These are phyloP conservation scores for Coccyzus lansbergi DNA, from an alignment of 2,797 vertebrate genomes.

Conservation along the genomic window DNA sequence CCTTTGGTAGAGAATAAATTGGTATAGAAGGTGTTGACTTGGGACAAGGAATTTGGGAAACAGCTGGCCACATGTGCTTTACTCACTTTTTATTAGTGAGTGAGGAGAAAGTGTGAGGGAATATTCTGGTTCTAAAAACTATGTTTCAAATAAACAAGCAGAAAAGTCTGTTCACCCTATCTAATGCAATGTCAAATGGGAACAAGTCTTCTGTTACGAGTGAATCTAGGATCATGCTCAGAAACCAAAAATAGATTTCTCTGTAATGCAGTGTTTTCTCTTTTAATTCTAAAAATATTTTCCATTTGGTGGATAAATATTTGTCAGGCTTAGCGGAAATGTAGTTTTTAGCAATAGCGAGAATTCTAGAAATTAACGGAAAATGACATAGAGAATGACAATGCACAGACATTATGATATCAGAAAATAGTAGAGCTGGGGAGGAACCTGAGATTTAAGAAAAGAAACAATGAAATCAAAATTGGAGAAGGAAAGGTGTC, in stretches of 20 bases:
- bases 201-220: neutral
- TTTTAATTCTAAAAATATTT: neutral
- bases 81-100: neutral
- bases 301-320: neutral
- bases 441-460: neutral
- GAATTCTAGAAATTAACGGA: neutral
- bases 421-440: neutral
- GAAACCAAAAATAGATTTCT: neutral
- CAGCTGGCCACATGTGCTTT: neutral
- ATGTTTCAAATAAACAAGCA: neutral
- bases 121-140: neutral
- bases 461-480: neutral
- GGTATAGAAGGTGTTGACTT: neutral
- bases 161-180: neutral
- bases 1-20: neutral
- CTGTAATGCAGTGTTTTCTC: neutral
- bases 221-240: neutral
- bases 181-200: neutral
- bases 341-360: neutral
- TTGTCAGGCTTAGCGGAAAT: neutral
- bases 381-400: neutral
- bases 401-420: neutral
- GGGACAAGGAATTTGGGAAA: neutral
- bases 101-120: neutral
- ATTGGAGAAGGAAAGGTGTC: neutral